phyloP scores from a whole-genome alignment of 2,797 vertebrate species.

The Euphonia xanthogaster region DNA sequence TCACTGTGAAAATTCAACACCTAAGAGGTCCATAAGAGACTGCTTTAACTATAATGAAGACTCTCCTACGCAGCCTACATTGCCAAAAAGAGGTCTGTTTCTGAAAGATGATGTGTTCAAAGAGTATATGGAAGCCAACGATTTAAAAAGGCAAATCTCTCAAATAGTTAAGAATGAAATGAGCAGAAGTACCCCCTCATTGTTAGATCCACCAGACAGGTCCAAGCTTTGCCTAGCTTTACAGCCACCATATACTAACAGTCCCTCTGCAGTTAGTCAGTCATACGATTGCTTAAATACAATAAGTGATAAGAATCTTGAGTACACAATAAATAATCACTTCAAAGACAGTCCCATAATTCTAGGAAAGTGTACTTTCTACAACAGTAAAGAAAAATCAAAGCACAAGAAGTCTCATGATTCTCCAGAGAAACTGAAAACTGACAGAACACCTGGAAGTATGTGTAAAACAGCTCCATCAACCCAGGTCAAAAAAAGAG shows the following conservation, averaged over 20 bases:
- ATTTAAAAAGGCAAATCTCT: constrained; percentile 55
- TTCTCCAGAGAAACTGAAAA: constrained; percentile 25
- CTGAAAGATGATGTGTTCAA: constrained; percentile 74
- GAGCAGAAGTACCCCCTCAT: constrained; percentile 85
- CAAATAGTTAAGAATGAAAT: constrained; percentile 81
- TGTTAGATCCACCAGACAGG: constrained; percentile 85
- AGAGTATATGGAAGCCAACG: constrained; percentile 35
- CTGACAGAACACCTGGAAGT: background rate
- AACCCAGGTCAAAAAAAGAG: background rate
- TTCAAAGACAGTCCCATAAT: constrained; percentile 63
- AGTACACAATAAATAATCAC: constrained; percentile 59
- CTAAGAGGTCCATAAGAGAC: constrained; percentile 85
- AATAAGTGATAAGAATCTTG: constrained; percentile 70
- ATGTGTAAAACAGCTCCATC: background rate
- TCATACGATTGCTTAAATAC: constrained; percentile 85
- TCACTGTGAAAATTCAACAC: constrained; percentile 77
- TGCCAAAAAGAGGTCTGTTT: constrained; percentile 87
- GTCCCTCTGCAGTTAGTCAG: constrained; percentile 78
- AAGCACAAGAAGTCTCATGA: constrained; percentile 58
- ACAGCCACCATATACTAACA: constrained; percentile 78
- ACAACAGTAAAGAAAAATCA: constrained; percentile 70
- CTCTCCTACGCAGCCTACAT: constrained; percentile 86
- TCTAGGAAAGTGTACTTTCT: constrained; percentile 47
- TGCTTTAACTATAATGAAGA: constrained; percentile 81
- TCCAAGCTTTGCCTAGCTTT: constrained; percentile 89